Percentiles rank a stretch among this genome's conserved stretches.
Evolutionary conservation across 1,140 invertebrate genomes (phyloP).

Genomic region (Papilio dardanus): DNA sequence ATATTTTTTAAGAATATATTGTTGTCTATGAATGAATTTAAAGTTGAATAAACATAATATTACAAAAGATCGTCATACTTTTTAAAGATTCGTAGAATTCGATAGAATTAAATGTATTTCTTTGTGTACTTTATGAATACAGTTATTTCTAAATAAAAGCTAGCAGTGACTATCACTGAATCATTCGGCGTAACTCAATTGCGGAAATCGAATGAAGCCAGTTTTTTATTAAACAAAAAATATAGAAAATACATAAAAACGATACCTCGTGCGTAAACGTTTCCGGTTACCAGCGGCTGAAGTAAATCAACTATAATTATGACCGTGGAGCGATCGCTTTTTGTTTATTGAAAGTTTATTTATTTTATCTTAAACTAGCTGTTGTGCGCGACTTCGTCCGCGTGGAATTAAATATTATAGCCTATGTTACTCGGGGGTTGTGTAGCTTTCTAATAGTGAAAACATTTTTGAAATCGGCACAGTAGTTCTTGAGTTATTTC

Average conservation of each 20-base stretch:
- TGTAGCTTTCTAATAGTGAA: no score
- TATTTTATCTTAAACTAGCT: slow-evolving; percentile 31
- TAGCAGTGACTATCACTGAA: slow-evolving; percentile 19
- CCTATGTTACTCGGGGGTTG: no score
- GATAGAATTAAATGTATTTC: not conserved
- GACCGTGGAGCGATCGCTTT: slow-evolving; percentile 51
- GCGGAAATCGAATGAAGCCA: slow-evolving; percentile 64
- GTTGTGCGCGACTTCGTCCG: no score
- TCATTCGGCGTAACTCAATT: slow-evolving; percentile 53
- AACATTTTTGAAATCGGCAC: no score
- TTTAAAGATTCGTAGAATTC: not conserved
- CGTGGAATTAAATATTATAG: no score
- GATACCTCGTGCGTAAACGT: slow-evolving; percentile 79
- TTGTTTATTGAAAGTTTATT: slow-evolving; percentile 41
- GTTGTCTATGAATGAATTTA: not conserved
- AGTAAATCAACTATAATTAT: slow-evolving; percentile 77
- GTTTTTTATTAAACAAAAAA: slow-evolving; percentile 68
- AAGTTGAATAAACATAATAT: not conserved
- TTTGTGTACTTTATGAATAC: not conserved
- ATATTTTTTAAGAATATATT: not conserved
- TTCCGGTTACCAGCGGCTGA: slow-evolving; percentile 73
- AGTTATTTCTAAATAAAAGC: slow-evolving; percentile 24
- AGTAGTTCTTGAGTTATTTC: no score
- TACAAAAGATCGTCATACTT: not conserved
- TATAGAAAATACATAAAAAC: slow-evolving; percentile 72